Percentiles rank a stretch among this genome's conserved stretches.
phyloP scores from a whole-genome alignment of 1,140 invertebrate species.

The Lordiphosa collinella region DNA sequence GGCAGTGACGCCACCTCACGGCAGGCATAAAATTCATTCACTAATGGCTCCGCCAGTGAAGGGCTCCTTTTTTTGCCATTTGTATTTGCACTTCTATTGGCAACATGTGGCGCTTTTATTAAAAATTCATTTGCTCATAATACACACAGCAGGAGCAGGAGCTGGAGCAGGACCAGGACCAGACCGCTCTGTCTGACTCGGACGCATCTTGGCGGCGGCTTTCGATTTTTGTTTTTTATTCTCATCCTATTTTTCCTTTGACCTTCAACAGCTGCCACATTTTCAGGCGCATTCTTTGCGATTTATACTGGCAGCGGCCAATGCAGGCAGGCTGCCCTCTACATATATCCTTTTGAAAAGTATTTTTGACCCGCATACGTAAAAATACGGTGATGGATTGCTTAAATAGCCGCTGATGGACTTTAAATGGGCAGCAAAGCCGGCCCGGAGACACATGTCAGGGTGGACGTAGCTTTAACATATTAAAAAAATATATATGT shows the following conservation, averaged over 20 bases:
- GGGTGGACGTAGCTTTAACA: too few species aligned
- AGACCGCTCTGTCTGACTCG: constrained; percentile 32
- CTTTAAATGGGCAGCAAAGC: constrained; percentile 5
- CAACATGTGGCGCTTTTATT: constrained; percentile 77
- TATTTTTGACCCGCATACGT: constrained; percentile 61
- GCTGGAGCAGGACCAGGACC: constrained; percentile 1
- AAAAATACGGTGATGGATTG: constrained; percentile 47
- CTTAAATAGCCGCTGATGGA: constrained; percentile 15
- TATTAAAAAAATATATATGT: too few species aligned
- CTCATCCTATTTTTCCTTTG: constrained; percentile 30
- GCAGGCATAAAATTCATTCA: constrained; percentile 65
- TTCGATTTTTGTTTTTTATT: constrained; percentile 25
- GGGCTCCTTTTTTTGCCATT: constrained; percentile 32
- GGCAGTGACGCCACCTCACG: constrained; percentile 43
- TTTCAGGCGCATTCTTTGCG: constrained; percentile 42
- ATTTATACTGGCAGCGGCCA: constrained; percentile 14
- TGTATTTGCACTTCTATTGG: constrained; percentile 73
- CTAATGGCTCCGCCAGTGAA: constrained; percentile 47
- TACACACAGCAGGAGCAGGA: constrained; percentile 16
- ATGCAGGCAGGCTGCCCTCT: background rate
- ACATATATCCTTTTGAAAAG: constrained; percentile 34
- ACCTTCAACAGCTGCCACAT: constrained; percentile 72
- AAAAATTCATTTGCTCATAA: constrained; percentile 76
- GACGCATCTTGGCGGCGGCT: constrained; percentile 15
- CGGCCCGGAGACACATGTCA: too few species aligned